A percentile compares a stretch with the other conserved stretches of the same genome.
Evolutionary conservation across 2,888 invertebrate species (phyloP).

Genomic region (Leucophenga maculata): DNA sequence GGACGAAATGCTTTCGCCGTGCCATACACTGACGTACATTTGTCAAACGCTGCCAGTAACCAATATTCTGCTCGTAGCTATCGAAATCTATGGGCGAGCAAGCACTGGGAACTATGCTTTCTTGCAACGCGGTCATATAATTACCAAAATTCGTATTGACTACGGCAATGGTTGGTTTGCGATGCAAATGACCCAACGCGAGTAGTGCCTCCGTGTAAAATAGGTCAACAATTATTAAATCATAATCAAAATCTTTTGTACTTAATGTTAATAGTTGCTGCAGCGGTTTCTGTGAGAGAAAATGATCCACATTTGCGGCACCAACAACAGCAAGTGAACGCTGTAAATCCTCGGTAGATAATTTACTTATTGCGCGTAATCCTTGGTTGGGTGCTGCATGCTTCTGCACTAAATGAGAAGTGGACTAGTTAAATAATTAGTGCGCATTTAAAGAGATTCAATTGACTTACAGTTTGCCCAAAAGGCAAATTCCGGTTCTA

Average conservation of each 20-base stretch:
- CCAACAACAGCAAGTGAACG: slow-evolving; percentile 62
- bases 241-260: slow-evolving; percentile 69
- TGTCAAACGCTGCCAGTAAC: slow-evolving; percentile 73
- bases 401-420: slow-evolving; percentile 50
- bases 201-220: slow-evolving; percentile 72
- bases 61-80: slow-evolving; percentile 62
- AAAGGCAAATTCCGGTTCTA: slow-evolving; percentile 64
- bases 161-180: slow-evolving; percentile 70
- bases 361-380: slow-evolving; percentile 48
- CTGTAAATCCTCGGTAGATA: slow-evolving; percentile 49
- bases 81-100: slow-evolving; percentile 73
- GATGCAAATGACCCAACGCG: slow-evolving; percentile 69
- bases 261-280: slow-evolving; percentile 53
- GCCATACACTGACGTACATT: slow-evolving; percentile 72
- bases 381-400: slow-evolving; percentile 46
- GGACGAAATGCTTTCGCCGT: slow-evolving; percentile 61
- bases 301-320: slow-evolving; percentile 59
- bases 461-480: slow-evolving; percentile 63
- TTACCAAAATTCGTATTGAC: slow-evolving; percentile 71
- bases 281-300: slow-evolving; percentile 55
- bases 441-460: background rate
- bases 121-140: slow-evolving; percentile 72
- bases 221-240: slow-evolving; percentile 71
- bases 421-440: background rate
- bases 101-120: slow-evolving; percentile 72